These are phyloP conservation scores for Azemiops feae DNA, from an alignment of 2,113 vertebrate species.

Conservation along the genomic window DNA sequence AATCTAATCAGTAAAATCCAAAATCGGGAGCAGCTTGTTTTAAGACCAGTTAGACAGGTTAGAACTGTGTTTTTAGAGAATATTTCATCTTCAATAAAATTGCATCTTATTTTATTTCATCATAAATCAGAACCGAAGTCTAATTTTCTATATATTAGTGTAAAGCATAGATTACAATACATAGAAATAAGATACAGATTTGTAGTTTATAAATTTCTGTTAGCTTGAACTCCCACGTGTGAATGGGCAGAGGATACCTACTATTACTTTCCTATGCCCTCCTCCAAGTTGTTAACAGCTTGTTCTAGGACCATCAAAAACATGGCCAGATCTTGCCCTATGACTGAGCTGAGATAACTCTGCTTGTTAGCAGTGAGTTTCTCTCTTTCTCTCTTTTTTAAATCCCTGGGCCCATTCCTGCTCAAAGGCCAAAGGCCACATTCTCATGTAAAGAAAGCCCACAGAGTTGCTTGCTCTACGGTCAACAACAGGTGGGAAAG, in stretches of 20 bases:
- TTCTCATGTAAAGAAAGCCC: constrained; percentile 57
- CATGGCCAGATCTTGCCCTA: not conserved
- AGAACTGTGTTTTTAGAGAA: not conserved
- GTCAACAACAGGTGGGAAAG: constrained; percentile 67
- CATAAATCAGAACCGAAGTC: not conserved
- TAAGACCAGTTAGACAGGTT: not conserved
- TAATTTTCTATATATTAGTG: not conserved
- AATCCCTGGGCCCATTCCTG: not conserved
- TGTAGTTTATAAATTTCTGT: not conserved
- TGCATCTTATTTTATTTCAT: not conserved
- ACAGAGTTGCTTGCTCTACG: constrained; percentile 42
- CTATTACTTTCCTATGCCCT: not conserved
- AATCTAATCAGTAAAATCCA: too few relatives aligned
- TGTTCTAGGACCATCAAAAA: constrained; percentile 18
- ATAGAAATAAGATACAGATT: not conserved
- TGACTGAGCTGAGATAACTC: not conserved
- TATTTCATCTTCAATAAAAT: not conserved
- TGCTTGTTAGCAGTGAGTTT: not conserved
- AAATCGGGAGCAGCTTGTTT: not conserved
- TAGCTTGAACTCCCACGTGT: not conserved
- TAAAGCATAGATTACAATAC: too few relatives aligned
- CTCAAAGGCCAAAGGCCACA: constrained; percentile 54
- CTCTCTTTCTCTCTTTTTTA: not conserved
- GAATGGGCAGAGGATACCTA: not conserved
- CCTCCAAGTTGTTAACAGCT: constrained; percentile 7